A percentile compares a stretch with the other conserved stretches of the same genome.
Evolutionary conservation across 2,797 vertebrate genomes (phyloP).

Genomic region (Phoebastria nigripes): DNA sequence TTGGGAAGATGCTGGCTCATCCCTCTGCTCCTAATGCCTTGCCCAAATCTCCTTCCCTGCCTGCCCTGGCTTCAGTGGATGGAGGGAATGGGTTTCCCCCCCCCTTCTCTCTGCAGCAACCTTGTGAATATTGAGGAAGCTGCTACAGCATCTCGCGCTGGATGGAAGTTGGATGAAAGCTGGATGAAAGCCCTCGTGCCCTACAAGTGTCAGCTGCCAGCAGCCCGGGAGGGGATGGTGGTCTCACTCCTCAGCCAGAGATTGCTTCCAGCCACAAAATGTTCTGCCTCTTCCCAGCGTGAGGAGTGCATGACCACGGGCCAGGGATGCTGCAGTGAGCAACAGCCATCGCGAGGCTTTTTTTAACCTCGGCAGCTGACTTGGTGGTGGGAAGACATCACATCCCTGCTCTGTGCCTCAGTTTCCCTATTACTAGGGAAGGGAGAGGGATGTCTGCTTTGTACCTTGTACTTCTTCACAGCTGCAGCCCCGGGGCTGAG

Average conservation of each 20-base stretch:
- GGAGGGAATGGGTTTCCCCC: background rate
- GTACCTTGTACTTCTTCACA: rapidly evolving
- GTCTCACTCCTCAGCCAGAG: background rate
- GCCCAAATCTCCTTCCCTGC: background rate
- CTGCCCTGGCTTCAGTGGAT: background rate
- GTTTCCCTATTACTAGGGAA: background rate
- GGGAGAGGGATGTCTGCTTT: background rate
- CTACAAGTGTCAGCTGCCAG: background rate
- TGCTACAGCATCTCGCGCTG: background rate
- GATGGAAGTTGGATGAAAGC: background rate
- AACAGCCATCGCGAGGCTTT: rapidly evolving
- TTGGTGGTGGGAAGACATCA: background rate
- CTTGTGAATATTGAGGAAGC: background rate
- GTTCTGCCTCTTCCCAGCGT: rapidly evolving
- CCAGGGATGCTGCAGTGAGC: background rate
- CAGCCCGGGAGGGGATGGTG: background rate
- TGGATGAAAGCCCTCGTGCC: background rate
- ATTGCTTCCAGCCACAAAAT: background rate
- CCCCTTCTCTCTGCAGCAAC: background rate
- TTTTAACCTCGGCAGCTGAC: background rate
- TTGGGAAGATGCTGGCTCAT: background rate
- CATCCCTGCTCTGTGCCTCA: background rate
- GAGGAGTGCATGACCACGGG: rapidly evolving
- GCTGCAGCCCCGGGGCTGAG: background rate
- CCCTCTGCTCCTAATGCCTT: background rate